phyloP scores from a whole-genome alignment of 2,888 invertebrate species.

The Pomacea canaliculata region DNA sequence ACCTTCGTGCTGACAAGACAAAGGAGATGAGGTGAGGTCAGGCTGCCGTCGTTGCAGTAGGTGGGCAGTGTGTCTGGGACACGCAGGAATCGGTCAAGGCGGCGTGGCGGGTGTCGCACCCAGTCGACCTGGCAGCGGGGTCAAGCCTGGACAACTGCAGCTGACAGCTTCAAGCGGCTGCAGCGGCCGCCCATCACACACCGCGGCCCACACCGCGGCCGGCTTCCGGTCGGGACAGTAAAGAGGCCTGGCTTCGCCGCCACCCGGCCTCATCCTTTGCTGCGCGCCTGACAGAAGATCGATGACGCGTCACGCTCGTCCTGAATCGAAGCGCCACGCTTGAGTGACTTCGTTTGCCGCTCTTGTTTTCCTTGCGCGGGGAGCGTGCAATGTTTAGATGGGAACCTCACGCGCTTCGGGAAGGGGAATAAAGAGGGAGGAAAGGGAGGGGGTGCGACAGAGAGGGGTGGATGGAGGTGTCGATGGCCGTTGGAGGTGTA shows the following conservation, averaged over 20 bases:
- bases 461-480: background rate
- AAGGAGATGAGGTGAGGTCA: too few species aligned
- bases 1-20: too few species aligned
- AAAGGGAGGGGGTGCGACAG: background rate
- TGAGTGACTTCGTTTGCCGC: slow-evolving; percentile 2
- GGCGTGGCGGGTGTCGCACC: background rate
- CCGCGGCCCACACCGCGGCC: slow-evolving; percentile 24
- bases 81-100: background rate
- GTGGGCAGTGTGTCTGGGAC: too few species aligned
- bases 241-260: background rate
- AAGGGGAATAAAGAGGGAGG: slow-evolving; percentile 5
- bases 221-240: slow-evolving; percentile 19
- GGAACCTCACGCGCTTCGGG: background rate
- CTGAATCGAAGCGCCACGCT: slow-evolving; percentile 20
- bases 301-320: slow-evolving; percentile 19
- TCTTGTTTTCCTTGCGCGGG: slow-evolving; percentile 25
- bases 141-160: background rate
- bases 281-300: slow-evolving; percentile 25
- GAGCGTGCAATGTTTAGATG: slow-evolving; percentile 25
- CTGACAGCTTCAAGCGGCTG: slow-evolving; percentile 7
- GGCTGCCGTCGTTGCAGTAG: too few species aligned
- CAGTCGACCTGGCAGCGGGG: background rate
- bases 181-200: slow-evolving; percentile 13
- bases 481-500: background rate
- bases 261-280: slow-evolving; percentile 11